Conservation (phyloP, 2,888 invertebrate species). For the Disparrhopalites patrizii region DNA sequence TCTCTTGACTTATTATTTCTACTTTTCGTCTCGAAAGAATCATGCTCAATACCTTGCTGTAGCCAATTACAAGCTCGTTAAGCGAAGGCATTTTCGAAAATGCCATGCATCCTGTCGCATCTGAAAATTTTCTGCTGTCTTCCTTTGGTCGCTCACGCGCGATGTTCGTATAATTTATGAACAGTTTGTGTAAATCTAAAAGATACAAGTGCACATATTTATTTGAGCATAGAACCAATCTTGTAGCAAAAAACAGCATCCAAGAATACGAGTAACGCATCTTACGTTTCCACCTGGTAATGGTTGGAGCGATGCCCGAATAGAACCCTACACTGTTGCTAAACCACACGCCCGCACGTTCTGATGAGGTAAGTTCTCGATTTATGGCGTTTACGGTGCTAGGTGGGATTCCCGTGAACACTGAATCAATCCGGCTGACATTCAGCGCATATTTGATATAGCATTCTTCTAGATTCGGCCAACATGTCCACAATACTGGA, state of each 20-base stretch:
- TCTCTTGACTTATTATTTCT: neutral
- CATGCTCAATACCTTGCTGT: neutral
- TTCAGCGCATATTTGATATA: neutral
- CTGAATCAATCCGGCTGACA: neutral
- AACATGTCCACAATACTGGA: neutral
- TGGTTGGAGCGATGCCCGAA: neutral
- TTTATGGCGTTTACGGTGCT: neutral
- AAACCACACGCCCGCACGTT: neutral
- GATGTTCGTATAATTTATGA: neutral
- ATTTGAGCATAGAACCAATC: no score
- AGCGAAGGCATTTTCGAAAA: slow-evolving; percentile 4
- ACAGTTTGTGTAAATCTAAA: neutral
- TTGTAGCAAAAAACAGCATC: no score
- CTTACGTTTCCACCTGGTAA: neutral
- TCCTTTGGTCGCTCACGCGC: neutral
- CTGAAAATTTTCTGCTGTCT: neutral
- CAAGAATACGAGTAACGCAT: neutral
- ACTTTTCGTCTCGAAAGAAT: neutral
- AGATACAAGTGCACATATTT: no score
- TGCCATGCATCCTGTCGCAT: slow-evolving; percentile 1
- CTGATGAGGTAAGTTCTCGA: neutral
- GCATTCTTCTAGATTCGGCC: slow-evolving; percentile 3
- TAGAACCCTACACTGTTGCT: neutral
- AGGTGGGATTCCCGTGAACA: neutral
- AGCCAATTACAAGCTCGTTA: neutral